Evolutionary conservation across 2,113 vertebrate genomes (phyloP).

Genomic region (Misgurnus mizolepis): DNA sequence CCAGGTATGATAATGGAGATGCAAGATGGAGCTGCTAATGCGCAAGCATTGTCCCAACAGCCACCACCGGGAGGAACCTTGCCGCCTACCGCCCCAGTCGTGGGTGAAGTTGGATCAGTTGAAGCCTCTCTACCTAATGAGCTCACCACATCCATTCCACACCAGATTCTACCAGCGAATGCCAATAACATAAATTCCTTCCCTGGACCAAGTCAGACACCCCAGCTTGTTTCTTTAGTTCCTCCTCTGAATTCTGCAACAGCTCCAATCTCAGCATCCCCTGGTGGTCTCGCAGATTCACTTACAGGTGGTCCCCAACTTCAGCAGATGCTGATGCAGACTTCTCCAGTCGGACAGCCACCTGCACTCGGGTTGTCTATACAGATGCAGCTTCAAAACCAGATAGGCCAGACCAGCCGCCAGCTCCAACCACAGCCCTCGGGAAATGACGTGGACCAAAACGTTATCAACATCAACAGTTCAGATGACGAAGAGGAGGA

Average conservation of each 20-base stretch:
- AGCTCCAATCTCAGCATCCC: slow-evolving; percentile 52
- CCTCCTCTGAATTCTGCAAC: slow-evolving; percentile 63
- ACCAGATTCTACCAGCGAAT: slow-evolving; percentile 59
- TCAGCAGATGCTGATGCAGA: slow-evolving; percentile 79
- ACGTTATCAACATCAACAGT: slow-evolving; percentile 89
- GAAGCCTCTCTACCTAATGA: slow-evolving; percentile 63
- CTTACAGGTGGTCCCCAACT: slow-evolving; percentile 68
- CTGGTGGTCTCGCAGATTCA: slow-evolving; percentile 62
- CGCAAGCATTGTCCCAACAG: slow-evolving; percentile 29
- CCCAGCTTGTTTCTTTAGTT: slow-evolving; percentile 70
- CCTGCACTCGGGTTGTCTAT: slow-evolving; percentile 59
- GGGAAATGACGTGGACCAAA: slow-evolving; percentile 75
- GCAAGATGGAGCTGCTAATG: slow-evolving; percentile 58
- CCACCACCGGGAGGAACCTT: slow-evolving; percentile 45
- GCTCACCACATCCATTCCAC: slow-evolving; percentile 63
- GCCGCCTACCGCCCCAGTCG: slow-evolving; percentile 12
- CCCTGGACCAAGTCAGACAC: slow-evolving; percentile 56
- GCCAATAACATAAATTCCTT: slow-evolving; percentile 67
- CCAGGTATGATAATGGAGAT: slow-evolving; percentile 73
- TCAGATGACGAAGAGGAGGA: slow-evolving; percentile 86
- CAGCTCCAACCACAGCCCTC: slow-evolving; percentile 57
- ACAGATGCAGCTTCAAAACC: slow-evolving; percentile 74
- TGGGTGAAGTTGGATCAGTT: slow-evolving; percentile 54
- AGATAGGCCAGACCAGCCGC: slow-evolving; percentile 62
- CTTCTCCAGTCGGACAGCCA: slow-evolving; percentile 52